A percentile compares a stretch with the other conserved stretches of the same genome.
phyloP scores from a whole-genome alignment of 2,888 invertebrate genomes.

The Eupeodes luniger region DNA sequence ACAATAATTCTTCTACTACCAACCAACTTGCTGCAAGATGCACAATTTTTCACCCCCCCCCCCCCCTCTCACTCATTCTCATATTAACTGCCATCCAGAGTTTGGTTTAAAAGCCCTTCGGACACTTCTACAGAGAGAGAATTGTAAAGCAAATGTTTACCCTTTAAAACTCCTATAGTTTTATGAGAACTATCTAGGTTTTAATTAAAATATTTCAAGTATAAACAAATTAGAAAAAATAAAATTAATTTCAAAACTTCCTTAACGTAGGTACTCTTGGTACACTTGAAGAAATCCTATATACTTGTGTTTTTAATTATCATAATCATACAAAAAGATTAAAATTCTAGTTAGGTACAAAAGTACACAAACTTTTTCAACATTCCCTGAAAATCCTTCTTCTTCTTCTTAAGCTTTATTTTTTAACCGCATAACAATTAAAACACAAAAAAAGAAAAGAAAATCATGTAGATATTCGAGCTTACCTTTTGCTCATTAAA shows the following conservation, averaged over 20 bases:
- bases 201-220: background rate
- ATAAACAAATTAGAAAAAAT: background rate
- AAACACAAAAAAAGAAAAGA: background rate
- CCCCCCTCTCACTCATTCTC: too few species aligned
- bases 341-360: background rate
- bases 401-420: background rate
- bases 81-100: too few species aligned
- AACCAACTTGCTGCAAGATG: background rate
- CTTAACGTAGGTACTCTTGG: background rate
- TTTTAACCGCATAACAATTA: background rate
- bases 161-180: too few species aligned
- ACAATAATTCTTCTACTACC: background rate
- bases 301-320: background rate
- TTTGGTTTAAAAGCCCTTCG: too few species aligned
- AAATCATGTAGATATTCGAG: background rate
- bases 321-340: background rate
- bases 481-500: conserved; percentile 41
- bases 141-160: too few species aligned
- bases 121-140: too few species aligned
- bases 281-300: background rate
- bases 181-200: background rate
- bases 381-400: background rate
- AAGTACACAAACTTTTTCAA: background rate
- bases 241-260: conserved; percentile 17
- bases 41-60: too few species aligned